phyloP scores from a whole-genome alignment of 1,140 invertebrate genomes.

The Drosophila watanabei region DNA sequence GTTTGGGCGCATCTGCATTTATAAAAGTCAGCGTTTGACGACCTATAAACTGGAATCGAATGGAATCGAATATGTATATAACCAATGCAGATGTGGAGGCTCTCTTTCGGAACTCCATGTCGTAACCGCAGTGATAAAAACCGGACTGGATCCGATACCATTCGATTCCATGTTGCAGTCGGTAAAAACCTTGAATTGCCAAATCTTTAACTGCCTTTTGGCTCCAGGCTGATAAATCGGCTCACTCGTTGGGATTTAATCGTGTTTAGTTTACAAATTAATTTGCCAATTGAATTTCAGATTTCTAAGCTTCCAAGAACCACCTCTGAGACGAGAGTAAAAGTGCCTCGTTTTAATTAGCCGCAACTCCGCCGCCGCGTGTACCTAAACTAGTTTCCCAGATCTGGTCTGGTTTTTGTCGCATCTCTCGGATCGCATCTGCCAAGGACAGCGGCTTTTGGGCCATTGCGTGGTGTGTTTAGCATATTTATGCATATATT shows the following conservation, averaged over 20 bases:
- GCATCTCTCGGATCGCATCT: conserved; percentile 35
- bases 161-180: conserved; percentile 46
- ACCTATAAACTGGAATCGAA: conserved; percentile 22
- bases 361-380: background rate
- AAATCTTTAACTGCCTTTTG: conserved; percentile 56
- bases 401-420: conserved; percentile 33
- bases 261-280: conserved; percentile 52
- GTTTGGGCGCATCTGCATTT: conserved; percentile 30
- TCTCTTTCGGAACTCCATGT: conserved; percentile 38
- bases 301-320: conserved; percentile 39
- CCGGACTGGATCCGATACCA: conserved; percentile 31
- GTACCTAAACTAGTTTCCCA: conserved; percentile 56
- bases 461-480: conserved; percentile 56
- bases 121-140: conserved; percentile 60
- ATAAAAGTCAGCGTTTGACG: conserved; percentile 26
- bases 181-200: conserved; percentile 80
- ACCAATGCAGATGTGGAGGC: conserved; percentile 1
- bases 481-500: conserved; percentile 67
- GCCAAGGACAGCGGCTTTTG: conserved; percentile 62
- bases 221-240: conserved; percentile 64
- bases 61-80: background rate
- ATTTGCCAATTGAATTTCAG: conserved; percentile 59
- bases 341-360: conserved; percentile 53
- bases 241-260: conserved; percentile 7
- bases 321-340: conserved; percentile 38